These are phyloP conservation scores for Paracanthobrama guichenoti DNA, from an alignment of 2,113 vertebrate genomes.

Conservation along the genomic window DNA sequence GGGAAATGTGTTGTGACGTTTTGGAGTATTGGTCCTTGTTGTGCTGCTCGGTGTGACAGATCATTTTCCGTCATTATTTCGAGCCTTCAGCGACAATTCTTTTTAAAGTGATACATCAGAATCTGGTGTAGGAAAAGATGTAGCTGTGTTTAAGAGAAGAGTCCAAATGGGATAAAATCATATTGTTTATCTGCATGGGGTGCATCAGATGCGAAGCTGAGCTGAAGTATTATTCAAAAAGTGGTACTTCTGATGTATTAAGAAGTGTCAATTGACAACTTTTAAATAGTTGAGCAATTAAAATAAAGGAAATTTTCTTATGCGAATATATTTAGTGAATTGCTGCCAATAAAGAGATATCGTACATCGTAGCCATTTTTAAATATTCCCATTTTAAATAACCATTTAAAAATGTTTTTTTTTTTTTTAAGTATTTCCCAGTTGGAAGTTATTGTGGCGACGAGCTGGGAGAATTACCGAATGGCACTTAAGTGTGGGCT, in stretches of 20 bases:
- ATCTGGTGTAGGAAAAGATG: background rate
- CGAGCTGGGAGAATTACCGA: background rate
- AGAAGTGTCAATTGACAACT: background rate
- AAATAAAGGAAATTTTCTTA: background rate
- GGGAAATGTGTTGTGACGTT: slow-evolving; percentile 32
- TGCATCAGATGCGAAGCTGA: background rate
- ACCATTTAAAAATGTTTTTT: too few species aligned
- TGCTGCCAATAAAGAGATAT: background rate
- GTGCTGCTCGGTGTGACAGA: slow-evolving; percentile 11
- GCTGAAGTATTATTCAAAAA: background rate
- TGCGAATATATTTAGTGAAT: background rate
- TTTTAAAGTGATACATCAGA: background rate
- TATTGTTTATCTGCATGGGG: background rate
- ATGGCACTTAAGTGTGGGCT: background rate
- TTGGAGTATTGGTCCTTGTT: slow-evolving; percentile 23
- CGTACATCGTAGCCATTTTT: background rate
- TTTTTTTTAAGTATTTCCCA: too few species aligned
- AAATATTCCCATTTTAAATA: too few species aligned
- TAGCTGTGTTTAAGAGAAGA: slow-evolving; percentile 4
- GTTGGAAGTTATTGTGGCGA: too few species aligned
- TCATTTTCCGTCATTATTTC: slow-evolving; percentile 21
- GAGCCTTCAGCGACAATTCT: slow-evolving; percentile 14
- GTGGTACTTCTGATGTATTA: background rate
- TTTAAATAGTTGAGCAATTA: background rate
- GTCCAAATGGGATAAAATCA: slow-evolving; percentile 19